phyloP scores from a whole-genome alignment of 30 jellyfish, hydroid and myxozoan species.

The Cassiopea andromeda region DNA sequence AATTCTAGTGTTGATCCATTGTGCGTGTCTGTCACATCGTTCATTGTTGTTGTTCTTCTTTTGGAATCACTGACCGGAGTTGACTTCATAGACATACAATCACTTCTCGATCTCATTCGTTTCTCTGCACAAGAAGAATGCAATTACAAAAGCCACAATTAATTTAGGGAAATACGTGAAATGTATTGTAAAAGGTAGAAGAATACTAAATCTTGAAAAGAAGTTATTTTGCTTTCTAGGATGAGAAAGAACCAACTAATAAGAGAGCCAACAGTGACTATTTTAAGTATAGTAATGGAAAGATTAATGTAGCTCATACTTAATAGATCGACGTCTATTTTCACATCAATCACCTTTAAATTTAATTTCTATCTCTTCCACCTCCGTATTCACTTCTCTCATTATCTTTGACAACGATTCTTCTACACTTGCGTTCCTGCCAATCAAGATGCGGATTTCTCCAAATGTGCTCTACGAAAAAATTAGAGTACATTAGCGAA shows the following conservation, averaged over 20 bases:
- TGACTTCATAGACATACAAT: constrained; percentile 37
- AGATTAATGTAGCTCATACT: too few relatives aligned
- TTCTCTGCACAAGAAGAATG: constrained; percentile 12
- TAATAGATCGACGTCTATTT: too few relatives aligned
- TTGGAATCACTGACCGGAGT: constrained; percentile 13
- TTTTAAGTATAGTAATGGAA: too few relatives aligned
- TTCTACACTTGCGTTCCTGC: constrained; percentile 39
- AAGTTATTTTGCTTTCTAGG: too few relatives aligned
- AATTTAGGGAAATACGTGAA: too few relatives aligned
- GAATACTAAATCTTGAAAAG: too few relatives aligned
- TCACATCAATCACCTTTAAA: constrained; percentile 25
- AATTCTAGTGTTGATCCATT: constrained; percentile 52
- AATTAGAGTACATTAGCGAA: background rate
- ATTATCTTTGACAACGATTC: constrained; percentile 21
- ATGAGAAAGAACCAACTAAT: too few relatives aligned
- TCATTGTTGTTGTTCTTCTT: constrained; percentile 56
- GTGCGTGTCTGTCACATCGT: constrained; percentile 9
- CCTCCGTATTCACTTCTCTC: constrained; percentile 8
- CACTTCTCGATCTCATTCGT: constrained; percentile 59
- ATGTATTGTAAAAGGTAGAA: too few relatives aligned
- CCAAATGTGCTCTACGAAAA: constrained; percentile 50
- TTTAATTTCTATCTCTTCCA: background rate
- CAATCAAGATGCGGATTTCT: constrained; percentile 58
- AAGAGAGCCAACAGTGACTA: too few relatives aligned
- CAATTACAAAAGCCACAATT: too few relatives aligned